Conservation (phyloP, 1,140 invertebrate species). For the Scaptomyza graminum region DNA sequence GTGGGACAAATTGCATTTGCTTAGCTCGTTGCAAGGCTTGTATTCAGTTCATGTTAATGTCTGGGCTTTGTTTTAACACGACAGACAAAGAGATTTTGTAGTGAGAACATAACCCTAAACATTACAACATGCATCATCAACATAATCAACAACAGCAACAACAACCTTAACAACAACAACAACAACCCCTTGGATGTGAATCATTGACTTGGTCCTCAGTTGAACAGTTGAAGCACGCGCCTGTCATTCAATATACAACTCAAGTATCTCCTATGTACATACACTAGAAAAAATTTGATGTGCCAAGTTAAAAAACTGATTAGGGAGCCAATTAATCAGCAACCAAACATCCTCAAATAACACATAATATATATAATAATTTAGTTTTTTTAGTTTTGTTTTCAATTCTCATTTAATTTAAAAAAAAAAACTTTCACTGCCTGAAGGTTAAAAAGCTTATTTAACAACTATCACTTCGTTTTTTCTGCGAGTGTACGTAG, state of each 20-base stretch:
- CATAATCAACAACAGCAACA: slow-evolving; percentile 71
- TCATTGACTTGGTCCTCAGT: slow-evolving; percentile 4
- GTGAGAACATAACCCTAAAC: slow-evolving; percentile 69
- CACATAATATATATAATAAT: too few relatives aligned
- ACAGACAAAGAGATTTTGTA: background rate
- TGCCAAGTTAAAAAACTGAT: too few relatives aligned
- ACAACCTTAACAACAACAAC: slow-evolving; percentile 60
- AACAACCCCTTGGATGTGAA: slow-evolving; percentile 18
- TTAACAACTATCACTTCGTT: too few relatives aligned
- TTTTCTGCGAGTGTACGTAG: background rate
- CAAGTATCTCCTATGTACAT: slow-evolving; percentile 18
- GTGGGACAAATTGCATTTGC: slow-evolving; percentile 81
- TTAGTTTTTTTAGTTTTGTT: too few relatives aligned
- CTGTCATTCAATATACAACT: slow-evolving; percentile 70
- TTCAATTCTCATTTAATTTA: too few relatives aligned
- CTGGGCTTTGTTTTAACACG: slow-evolving; percentile 37
- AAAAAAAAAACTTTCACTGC: too few relatives aligned
- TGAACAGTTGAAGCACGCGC: slow-evolving; percentile 25
- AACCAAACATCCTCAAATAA: too few relatives aligned
- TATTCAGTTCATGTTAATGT: slow-evolving; percentile 40
- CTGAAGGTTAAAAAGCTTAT: too few relatives aligned
- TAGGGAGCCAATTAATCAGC: too few relatives aligned
- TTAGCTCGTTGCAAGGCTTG: slow-evolving; percentile 40
- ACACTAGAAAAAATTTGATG: background rate
- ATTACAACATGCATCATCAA: slow-evolving; percentile 81